Base-by-base conservation (phyloP, 2,888 invertebrate genomes). In the Rosalia funebris region DNA sequence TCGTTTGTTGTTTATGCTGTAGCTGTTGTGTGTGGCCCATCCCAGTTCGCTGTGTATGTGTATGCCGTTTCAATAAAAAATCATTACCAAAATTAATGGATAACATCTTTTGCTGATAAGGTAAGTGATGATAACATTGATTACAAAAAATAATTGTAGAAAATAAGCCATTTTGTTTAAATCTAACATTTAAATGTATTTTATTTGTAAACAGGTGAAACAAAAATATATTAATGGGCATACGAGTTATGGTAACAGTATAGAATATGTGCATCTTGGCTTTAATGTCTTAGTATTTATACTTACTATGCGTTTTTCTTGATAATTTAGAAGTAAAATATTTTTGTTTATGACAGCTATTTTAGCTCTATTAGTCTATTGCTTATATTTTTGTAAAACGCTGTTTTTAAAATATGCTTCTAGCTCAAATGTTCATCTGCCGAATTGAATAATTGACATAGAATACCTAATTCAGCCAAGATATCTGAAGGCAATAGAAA, bases 1-100 rank as follows among this genome's bases (percentile, higher is more conserved):
- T 62, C 64, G 66, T 66, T 69, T 73, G 77, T 81, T 81, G 81
- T 82, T 82, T 81, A 80, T 79, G 81, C n/a, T n/a, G n/a, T n/a
- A n/a, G n/a, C n/a, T n/a, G n/a, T n/a, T n/a, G 81, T 80, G 76
- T 80, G 68, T 74, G 80, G 82, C 82, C 82, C 81, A 81, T 81
- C 82, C 82, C 81, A 82, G 82, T 81, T 80, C 74, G 81, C 81
- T 81, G 81, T 80, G 81, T 73, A 80, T 82, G 79, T 81, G 81
- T 79, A 75, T 81, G 81, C 80, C 80, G 79, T 78, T 76, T 77
- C 76, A 77, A 77, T 77, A 79, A 75, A 69, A 70, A 72, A 73
- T 69, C 60, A 65, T 66, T 63, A 69, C 65, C 70, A 68, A 74
- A 73, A 63, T 79, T 78, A 77, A 81, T 80, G 80, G 80, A 80